Evolutionary conservation across 2,888 invertebrate species (phyloP), one percentile per base, ranked within the genome.

Genomic region (Rhimphoctona megacephalus): DNA sequence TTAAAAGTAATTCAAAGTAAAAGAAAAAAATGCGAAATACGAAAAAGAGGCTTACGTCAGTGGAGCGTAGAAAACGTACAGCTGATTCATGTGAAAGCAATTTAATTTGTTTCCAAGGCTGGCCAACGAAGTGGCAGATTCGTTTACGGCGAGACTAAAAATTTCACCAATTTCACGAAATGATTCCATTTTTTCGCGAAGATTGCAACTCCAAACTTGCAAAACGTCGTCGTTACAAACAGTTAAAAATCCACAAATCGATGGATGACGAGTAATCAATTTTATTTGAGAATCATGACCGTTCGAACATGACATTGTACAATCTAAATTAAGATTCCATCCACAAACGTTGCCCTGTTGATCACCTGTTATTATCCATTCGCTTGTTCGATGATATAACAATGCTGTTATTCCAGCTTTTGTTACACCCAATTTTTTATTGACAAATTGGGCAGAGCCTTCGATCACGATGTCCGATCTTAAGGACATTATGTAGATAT

Each of bases 171-270:
- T 54, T 3, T 88, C 85, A 2, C 52, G 49, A 73, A 91, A 90
- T 2, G 73, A 81, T 81, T 90, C 90, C 17, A 88, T 83, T 87
- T 85, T 87, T 4, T 83, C 87, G 2, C 89, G 88, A 0, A 91
- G 86, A 83, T 91, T 91, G 73, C 92, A 91, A 39, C 91, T 90
- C 92, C 92, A 92, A 17, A 91, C 90, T 82, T 91, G 91, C 54
- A 92, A 52, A 9, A 88, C 78, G 64, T 86, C 74, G 30, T 88
- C 88, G 33, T 81, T 81, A 5, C 85, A 88, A 33, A 79, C 89
- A 5, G 89, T 91, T 22, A 91, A 57, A 61, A 92, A 92, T 39
- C 91, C 92, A 43, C 90, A 90, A 36, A 91, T 89, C 49, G 90
- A 89, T 0, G 92, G 91, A 83, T 92, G 92, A 0, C 84, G n/a